Base-by-base conservation (phyloP, 1,140 invertebrate species). In the Yoshiicerus persimilis region DNA sequence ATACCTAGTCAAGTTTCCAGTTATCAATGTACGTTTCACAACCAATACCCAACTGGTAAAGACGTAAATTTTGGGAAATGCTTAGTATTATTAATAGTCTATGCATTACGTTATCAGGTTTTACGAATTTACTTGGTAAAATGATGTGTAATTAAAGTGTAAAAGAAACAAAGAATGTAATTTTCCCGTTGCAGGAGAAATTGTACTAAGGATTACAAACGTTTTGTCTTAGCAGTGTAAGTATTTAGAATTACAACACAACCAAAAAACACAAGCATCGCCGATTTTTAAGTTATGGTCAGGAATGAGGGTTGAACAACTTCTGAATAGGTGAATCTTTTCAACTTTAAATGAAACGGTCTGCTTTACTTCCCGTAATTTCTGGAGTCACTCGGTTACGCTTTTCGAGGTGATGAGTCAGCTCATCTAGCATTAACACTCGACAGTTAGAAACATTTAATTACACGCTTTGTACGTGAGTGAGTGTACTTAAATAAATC, bases 251-350 rank as follows among this genome's bases (percentile, higher is more conserved):
- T 8, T 8, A 39, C 1, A 39, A 13, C 47, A 56, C 20, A 16
- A 56, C 47, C 20, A n/a, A 56, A 16, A 56, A n/a, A 56, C 13
- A 56, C 16, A n/a, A 5, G 13, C 16, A 56, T n/a, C 20, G 47
- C n/a, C 47, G 39, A 56, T n/a, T 56, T n/a, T 16, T 56, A 5
- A 56, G 13, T 80, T 80, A 32, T 80, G 20, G 75, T 34, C 75
- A 80, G 75, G n/a, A 66, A 66, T 10, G 62, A 80, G 75, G 75
- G 75, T 80, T 80, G 75, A 80, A 80, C 75, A 80, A 80, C 75
- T 80, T 80, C 75, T 80, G 75, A 80, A 80, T 32, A 34, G 70
- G 70, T 77, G 70, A 77, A 77, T 80, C 32, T 34, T 80, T 80
- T 80, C 75, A 80, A 32, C 34, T 80, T 80, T 80, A 75, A 32